Conservation (phyloP, 2,113 vertebrate genomes). For the Scartelaos histophorus region DNA sequence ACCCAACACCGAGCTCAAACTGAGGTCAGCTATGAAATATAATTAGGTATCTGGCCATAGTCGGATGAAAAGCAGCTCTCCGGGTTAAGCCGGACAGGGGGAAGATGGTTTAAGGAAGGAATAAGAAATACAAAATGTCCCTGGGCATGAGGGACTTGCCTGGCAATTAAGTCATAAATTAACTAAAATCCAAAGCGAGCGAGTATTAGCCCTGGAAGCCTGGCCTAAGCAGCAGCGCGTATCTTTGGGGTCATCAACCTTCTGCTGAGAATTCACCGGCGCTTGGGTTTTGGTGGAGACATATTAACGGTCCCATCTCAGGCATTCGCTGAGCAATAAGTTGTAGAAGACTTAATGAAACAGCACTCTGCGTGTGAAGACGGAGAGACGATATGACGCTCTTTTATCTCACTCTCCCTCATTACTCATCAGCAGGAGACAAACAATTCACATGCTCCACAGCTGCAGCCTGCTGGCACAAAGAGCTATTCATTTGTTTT, state of each 20-base stretch:
- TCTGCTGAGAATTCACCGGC: constrained; percentile 28
- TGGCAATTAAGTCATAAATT: constrained; percentile 69
- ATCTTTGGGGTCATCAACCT: constrained; percentile 26
- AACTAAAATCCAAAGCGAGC: constrained; percentile 55
- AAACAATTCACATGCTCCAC: constrained; percentile 70
- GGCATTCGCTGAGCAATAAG: constrained; percentile 22
- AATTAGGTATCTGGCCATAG: constrained; percentile 71
- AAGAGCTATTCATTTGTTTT: constrained; percentile 61
- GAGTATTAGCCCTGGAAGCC: constrained; percentile 37
- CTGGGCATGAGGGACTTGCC: constrained; percentile 38
- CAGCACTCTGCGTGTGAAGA: constrained; percentile 50
- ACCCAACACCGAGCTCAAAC: constrained; percentile 58
- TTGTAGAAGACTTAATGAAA: constrained; percentile 55
- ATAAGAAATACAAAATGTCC: constrained; percentile 70
- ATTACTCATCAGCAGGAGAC: constrained; percentile 73
- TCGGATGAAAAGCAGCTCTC: constrained; percentile 69
- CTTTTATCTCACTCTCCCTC: constrained; percentile 67
- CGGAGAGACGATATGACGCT: constrained; percentile 57
- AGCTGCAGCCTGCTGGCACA: constrained; percentile 71
- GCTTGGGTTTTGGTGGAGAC: constrained; percentile 21
- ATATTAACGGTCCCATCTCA: constrained; percentile 14
- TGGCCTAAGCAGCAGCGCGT: constrained; percentile 10
- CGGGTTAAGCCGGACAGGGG: constrained; percentile 63
- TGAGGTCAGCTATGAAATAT: constrained; percentile 73
- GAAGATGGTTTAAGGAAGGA: constrained; percentile 61